phyloP scores from a whole-genome alignment of 2,797 vertebrate genomes.

The Antrozous pallidus region DNA sequence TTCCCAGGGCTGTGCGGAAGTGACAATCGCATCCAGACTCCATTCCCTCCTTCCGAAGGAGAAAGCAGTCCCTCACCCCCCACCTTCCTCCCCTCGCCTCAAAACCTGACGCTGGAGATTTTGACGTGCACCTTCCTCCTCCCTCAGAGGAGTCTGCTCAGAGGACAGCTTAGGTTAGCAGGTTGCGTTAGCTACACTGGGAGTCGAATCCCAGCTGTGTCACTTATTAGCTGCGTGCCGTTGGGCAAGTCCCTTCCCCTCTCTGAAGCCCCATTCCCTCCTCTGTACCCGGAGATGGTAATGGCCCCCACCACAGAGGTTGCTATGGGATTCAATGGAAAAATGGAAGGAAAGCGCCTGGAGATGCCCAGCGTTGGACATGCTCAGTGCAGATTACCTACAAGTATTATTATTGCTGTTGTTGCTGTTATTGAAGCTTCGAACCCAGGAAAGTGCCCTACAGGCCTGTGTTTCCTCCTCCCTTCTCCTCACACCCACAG shows the following conservation, averaged over 20 bases:
- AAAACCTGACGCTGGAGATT: background rate
- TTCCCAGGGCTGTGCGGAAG: background rate
- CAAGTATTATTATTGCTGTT: accelerated
- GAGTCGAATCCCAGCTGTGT: background rate
- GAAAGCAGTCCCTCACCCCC: background rate
- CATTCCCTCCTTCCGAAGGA: background rate
- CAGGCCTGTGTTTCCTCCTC: background rate
- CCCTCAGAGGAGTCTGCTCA: background rate
- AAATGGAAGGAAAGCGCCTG: background rate
- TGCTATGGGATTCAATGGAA: background rate
- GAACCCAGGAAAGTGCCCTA: background rate
- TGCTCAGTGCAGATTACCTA: no score
- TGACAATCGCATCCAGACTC: background rate
- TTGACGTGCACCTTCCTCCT: background rate
- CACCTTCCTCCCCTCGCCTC: background rate
- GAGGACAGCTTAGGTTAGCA: background rate
- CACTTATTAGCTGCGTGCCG: background rate
- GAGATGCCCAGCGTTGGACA: background rate
- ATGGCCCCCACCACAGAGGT: background rate
- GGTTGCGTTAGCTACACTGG: background rate
- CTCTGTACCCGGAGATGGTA: background rate
- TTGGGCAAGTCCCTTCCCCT: background rate
- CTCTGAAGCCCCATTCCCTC: background rate
- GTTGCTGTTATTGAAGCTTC: no score
- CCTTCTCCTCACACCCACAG: background rate